These are phyloP conservation scores for Fopius arisanus DNA, from an alignment of 1,140 invertebrate genomes.

Conservation along the genomic window DNA sequence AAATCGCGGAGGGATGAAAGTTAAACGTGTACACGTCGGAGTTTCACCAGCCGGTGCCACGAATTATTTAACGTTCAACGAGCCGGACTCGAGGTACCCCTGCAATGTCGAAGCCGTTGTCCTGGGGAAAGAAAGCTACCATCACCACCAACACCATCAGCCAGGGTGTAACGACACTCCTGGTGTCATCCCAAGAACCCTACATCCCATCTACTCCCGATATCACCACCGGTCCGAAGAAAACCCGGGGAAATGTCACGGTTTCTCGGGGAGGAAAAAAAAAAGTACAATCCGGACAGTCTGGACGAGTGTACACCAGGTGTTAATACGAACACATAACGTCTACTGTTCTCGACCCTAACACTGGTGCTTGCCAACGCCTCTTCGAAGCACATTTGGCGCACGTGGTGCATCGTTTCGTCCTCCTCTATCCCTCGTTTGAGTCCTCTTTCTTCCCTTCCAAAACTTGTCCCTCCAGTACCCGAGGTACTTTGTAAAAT, in stretches of 20 bases:
- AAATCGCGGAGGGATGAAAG: too few relatives aligned
- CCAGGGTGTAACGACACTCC: constrained; percentile 19
- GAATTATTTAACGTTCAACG: constrained; percentile 9
- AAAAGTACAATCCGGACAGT: neutral
- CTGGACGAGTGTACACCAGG: constrained; percentile 33
- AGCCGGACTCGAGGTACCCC: neutral
- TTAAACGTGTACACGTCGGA: neutral
- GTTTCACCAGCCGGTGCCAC: neutral
- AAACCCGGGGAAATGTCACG: neutral
- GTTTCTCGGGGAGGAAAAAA: neutral
- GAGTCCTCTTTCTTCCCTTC: neutral
- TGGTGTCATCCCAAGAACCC: constrained; percentile 4
- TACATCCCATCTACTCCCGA: neutral
- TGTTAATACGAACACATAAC: constrained; percentile 53
- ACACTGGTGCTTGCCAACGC: constrained; percentile 27
- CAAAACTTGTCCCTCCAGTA: neutral
- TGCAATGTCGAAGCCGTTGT: neutral
- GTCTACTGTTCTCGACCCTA: constrained; percentile 24
- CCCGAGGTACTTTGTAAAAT: constrained; percentile 22
- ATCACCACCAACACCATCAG: neutral
- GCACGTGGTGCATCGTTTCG: constrained; percentile 42
- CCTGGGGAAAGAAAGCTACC: neutral
- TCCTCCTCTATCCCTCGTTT: neutral
- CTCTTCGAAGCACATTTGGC: constrained; percentile 41
- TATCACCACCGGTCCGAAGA: constrained; percentile 4